A percentile compares a stretch with the other conserved stretches of the same genome.
phyloP scores from a whole-genome alignment of 2,113 vertebrate genomes.

The Aptenodytes patagonicus region DNA sequence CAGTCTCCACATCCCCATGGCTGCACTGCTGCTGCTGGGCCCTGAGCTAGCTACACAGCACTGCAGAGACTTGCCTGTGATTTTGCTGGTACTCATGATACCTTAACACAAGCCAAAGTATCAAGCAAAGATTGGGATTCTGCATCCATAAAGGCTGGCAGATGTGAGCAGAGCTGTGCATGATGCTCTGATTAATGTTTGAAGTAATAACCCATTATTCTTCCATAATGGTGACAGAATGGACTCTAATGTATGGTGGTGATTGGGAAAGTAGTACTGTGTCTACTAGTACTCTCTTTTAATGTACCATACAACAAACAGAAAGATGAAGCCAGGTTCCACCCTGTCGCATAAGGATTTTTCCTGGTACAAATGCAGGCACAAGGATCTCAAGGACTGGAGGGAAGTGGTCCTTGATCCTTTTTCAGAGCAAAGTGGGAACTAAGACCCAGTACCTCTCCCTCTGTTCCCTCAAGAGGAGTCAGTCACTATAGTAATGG shows the following conservation, averaged over 20 bases:
- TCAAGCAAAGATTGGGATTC: neutral
- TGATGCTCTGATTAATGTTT: neutral
- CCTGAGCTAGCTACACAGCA: neutral
- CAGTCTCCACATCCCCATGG: neutral
- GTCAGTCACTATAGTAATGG: neutral
- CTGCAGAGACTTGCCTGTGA: neutral
- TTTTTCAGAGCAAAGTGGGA: neutral
- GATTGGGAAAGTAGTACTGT: neutral
- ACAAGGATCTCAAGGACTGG: neutral
- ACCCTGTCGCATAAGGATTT: neutral
- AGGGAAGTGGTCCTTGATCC: neutral
- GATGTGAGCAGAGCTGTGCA: neutral
- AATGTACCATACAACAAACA: neutral
- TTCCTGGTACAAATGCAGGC: neutral
- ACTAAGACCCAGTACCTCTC: neutral
- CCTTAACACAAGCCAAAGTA: neutral
- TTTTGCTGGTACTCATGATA: neutral
- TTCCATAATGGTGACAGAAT: neutral
- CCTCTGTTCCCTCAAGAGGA: neutral
- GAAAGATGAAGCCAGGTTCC: neutral
- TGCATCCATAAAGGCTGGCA: neutral
- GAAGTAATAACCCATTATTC: neutral
- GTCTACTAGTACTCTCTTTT: neutral
- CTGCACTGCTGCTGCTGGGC: neutral
- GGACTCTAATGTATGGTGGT: neutral